Base-by-base conservation (phyloP, 1,140 invertebrate genomes). In the Drosophila elegans region DNA sequence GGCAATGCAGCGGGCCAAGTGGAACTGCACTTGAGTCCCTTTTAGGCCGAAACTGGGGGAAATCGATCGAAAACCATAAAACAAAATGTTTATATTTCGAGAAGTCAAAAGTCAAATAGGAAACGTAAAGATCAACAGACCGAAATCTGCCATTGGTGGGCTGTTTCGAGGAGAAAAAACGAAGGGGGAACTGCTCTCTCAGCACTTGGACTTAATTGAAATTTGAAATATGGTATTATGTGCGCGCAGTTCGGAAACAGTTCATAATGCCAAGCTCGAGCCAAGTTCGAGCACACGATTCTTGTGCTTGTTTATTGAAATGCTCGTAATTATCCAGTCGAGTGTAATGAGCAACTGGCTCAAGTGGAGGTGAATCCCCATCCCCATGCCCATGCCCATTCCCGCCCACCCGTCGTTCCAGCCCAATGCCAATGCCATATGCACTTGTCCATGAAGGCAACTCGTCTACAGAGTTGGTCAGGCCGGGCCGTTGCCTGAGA, bases 221-320 rank as follows among this genome's bases (percentile, higher is more conserved):
- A 85, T 91, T 91, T 91, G 80, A 91, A 91, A 91, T 91, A 91
- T 88, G 76, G 83, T 88, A 88, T 91, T 91, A 91, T 91, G 89
- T 91, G 89, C 39, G 83, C 80, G 76, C 63, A 56, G 82, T 84
- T 91, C 84, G 66, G 71, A 80, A 83, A 91, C 83, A 91, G 89
- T 89, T 89, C 80, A 89, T 80, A 88, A 89, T 88, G 76, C 57
- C 44, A 34, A 46, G 61, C 61, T 78, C 80, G 62, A 75, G 60
- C 80, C 80, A 77, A 73, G 64, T 77, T 67, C 62, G 54, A 69
- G 67, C 72, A 61, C 68, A 68, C 78, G 66, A 51, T 57, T 79
- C 75, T 42, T 71, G 42, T 55, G 52, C 68, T 83, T 88, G 83
- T 86, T 86, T 86, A 86, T 86, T 88, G 83, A 89, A 86, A 86